Percentiles rank a stretch among this genome's conserved stretches.
phyloP scores from a whole-genome alignment of 2,888 invertebrate species.

The Eledona agricola region DNA sequence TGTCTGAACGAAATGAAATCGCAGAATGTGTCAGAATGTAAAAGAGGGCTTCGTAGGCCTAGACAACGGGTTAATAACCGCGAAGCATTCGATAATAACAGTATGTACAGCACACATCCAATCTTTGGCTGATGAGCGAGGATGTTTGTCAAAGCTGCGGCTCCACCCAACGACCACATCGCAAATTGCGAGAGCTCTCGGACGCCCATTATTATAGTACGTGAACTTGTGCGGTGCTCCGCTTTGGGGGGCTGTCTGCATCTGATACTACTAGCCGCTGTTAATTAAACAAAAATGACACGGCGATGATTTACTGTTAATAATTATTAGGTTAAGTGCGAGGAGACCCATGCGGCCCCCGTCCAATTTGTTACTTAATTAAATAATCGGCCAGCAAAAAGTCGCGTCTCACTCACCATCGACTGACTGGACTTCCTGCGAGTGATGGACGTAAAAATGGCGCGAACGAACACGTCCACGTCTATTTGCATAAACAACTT shows the following conservation, averaged over 20 bases:
- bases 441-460: too few species aligned
- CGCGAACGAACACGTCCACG: slow-evolving; percentile 10
- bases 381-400: slow-evolving; percentile 27
- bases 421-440: too few species aligned
- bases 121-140: slow-evolving; percentile 56
- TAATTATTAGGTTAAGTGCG: slow-evolving; percentile 56
- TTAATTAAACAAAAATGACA: slow-evolving; percentile 61
- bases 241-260: slow-evolving; percentile 54
- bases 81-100: slow-evolving; percentile 51
- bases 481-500: slow-evolving; percentile 34
- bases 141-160: slow-evolving; percentile 51
- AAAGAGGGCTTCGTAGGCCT: slow-evolving; percentile 4
- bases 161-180: slow-evolving; percentile 44
- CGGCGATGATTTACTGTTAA: slow-evolving; percentile 58
- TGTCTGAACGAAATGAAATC: too few species aligned
- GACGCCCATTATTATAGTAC: slow-evolving; percentile 56
- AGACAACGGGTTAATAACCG: slow-evolving; percentile 30
- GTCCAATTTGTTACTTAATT: slow-evolving; percentile 21
- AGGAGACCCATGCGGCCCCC: slow-evolving; percentile 1
- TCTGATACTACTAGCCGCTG: slow-evolving; percentile 54
- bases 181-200: slow-evolving; percentile 49
- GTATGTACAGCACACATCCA: slow-evolving; percentile 51
- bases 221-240: slow-evolving; percentile 48
- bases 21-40: too few species aligned
- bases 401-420: too few species aligned